Evolutionary conservation across 2,888 invertebrate species (phyloP).

Genomic region (Plusia festucae): DNA sequence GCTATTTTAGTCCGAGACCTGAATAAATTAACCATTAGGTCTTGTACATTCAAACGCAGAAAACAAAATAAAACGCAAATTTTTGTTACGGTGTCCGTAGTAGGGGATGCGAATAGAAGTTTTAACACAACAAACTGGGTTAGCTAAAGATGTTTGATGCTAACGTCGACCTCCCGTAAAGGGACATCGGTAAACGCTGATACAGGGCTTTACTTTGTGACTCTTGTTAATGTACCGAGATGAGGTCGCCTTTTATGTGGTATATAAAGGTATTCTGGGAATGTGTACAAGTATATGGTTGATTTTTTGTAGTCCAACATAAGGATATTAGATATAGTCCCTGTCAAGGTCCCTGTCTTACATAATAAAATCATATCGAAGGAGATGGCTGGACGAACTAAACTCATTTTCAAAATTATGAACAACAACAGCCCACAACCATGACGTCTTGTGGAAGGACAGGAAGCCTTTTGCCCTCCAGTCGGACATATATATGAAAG

Average conservation of each 20-base stretch:
- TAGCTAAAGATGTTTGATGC: conserved; percentile 71
- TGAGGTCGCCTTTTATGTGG: conserved; percentile 40
- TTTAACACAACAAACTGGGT: conserved; percentile 76
- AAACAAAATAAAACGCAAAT: neutral
- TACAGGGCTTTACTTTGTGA: conserved; percentile 52
- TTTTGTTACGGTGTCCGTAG: conserved; percentile 26
- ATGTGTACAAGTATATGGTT: neutral
- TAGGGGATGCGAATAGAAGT: conserved; percentile 64
- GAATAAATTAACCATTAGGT: too few species aligned
- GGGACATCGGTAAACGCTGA: conserved; percentile 57
- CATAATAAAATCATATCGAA: too few species aligned
- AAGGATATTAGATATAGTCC: too few species aligned
- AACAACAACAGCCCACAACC: too few species aligned
- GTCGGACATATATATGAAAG: too few species aligned
- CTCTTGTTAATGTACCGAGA: conserved; percentile 46
- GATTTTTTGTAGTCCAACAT: too few species aligned
- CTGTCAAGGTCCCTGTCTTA: too few species aligned
- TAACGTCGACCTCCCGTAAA: conserved; percentile 60
- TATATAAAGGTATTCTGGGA: conserved; percentile 7
- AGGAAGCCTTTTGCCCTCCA: too few species aligned
- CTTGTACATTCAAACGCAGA: neutral
- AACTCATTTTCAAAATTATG: too few species aligned
- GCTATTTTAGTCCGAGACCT: too few species aligned
- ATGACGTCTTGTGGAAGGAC: too few species aligned
- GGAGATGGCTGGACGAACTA: too few species aligned